These are phyloP conservation scores for Drosophila paramelanica DNA, from an alignment of 2,888 invertebrate species.

Conservation along the genomic window DNA sequence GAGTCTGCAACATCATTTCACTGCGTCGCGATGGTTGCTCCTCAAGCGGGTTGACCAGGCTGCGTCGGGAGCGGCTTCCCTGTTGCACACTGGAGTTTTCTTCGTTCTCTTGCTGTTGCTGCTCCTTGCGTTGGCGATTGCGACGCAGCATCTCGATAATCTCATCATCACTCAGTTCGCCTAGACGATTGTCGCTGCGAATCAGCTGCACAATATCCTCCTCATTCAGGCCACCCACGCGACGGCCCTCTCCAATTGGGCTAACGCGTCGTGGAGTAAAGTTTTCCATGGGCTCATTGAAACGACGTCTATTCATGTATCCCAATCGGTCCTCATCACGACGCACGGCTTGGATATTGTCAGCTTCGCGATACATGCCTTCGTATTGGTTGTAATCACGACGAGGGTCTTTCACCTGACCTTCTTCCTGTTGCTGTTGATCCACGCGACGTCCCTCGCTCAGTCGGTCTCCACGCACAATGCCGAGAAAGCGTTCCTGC, in stretches of 20 bases:
- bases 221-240: constrained; percentile 17
- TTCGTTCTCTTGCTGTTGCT: not conserved
- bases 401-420: not conserved
- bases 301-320: constrained; percentile 55
- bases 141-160: constrained; percentile 53
- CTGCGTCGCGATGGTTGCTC: constrained; percentile 30
- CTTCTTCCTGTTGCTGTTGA: constrained; percentile 3
- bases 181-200: constrained; percentile 15
- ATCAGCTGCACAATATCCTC: constrained; percentile 27
- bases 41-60: constrained; percentile 28
- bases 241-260: constrained; percentile 48
- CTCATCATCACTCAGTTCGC: constrained; percentile 45
- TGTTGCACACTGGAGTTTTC: constrained; percentile 4
- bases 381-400: not conserved
- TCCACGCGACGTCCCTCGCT: constrained; percentile 18
- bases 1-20: constrained; percentile 86
- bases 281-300: constrained; percentile 28
- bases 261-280: constrained; percentile 28
- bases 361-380: not conserved
- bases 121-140: constrained; percentile 31
- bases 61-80: constrained; percentile 66
- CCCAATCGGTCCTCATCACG: constrained; percentile 64
- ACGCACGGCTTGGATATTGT: constrained; percentile 38
- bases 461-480: constrained; percentile 3
- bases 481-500: constrained; percentile 14